Base-by-base conservation (phyloP, 1,140 invertebrate genomes). In the Bombus superbus region DNA sequence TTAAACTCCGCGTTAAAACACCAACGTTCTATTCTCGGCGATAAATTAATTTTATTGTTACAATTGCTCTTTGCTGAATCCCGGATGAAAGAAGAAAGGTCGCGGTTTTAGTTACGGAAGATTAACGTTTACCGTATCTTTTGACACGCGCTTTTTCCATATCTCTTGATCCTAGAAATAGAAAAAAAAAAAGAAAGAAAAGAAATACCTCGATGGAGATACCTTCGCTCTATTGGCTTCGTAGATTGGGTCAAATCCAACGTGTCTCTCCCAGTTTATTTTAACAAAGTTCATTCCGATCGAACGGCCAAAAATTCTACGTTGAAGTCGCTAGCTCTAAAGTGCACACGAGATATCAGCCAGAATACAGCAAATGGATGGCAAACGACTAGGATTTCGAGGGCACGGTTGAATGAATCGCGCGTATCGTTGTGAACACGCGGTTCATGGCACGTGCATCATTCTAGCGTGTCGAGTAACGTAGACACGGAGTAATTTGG, bases 401-500 rank as follows among this genome's bases (percentile, higher is more conserved):
- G 22, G 22, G 8, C 42, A 22, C 64, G 64, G 32, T 80, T 28
- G 62, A 80, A 47, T n/a, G 77, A 38, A 69, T 69, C 28, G 42
- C 11, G 32, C 62, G 64, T 79, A 79, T 79, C 40, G 22, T 42
- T 11, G 18, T 1, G 38, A 32, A 32, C 57, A 47, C n/a, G 42
- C 77, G 32, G 32, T 32, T 11, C 13, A 13, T 69, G 25, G 64
- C 77, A 80, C 77, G 64, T 69, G 77, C 42, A 53, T 22, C 40
- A 15, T 44, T 42, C 28, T 44, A n/a, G n/a, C 77, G 25, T 68
- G 62, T 68, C 32, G 42, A 38, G 42, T 32, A 32, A 53, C 32
- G 59, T 42, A 47, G 77, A 22, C 69, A 53, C 59, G 44, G 32
- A 44, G 62, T 42, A 64, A 80, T 80, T 80, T 81, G 25, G 38